Evolutionary conservation across 2,113 vertebrate genomes (phyloP).

Genomic region (Penelope pileata): DNA sequence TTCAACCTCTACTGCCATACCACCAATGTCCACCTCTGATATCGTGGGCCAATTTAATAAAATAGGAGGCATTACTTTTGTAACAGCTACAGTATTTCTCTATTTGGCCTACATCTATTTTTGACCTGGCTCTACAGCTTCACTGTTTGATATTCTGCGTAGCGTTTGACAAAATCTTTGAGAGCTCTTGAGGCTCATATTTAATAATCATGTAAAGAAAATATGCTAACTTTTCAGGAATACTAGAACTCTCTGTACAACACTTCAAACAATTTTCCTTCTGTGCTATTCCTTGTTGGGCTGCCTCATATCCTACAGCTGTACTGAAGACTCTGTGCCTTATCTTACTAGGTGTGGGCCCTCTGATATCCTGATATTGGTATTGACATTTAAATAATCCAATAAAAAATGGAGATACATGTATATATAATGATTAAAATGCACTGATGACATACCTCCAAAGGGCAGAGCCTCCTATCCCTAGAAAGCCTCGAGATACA

Average conservation of each 20-base stretch:
- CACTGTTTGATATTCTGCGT: background rate
- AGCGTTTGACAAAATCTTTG: background rate
- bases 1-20: no score
- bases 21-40: no score
- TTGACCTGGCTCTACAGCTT: background rate
- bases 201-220: background rate
- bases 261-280: background rate
- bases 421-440: background rate
- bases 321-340: background rate
- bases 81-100: background rate
- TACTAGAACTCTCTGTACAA: background rate
- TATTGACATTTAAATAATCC: background rate
- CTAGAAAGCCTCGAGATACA: background rate
- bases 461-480: background rate
- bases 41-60: no score
- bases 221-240: constrained; percentile 31
- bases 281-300: background rate
- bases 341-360: fast-evolving
- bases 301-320: background rate
- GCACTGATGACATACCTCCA: background rate
- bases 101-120: constrained; percentile 29
- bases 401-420: no score
- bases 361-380: background rate
- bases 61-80: no score
- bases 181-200: background rate